Percentiles rank a stretch among this genome's conserved stretches.
Evolutionary conservation across 2,888 invertebrate genomes (phyloP).

Genomic region (Phalera bucephala): DNA sequence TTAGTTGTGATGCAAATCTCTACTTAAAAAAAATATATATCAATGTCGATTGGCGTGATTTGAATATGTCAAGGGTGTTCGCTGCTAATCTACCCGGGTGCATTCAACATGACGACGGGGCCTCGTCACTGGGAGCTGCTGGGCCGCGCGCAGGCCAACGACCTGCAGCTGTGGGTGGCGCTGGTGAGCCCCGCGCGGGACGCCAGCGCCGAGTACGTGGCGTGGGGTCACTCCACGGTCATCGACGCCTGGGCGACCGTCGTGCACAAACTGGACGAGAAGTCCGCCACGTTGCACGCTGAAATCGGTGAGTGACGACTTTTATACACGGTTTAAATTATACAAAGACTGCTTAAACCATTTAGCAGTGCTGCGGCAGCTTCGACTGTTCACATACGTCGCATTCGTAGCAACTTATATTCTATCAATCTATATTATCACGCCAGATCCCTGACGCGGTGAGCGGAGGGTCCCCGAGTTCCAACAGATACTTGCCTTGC

Average conservation of each 20-base stretch:
- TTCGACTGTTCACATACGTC: no score
- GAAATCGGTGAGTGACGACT: conserved; percentile 92
- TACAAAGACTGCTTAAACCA: no score
- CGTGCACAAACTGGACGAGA: conserved; percentile 85
- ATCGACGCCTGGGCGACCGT: conserved; percentile 94
- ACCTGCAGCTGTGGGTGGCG: conserved; percentile 95
- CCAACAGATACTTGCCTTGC: no score
- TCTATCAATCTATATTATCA: no score
- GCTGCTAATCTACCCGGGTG: conserved; percentile 95
- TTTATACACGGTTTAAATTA: no score
- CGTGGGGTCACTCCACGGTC: conserved; percentile 94
- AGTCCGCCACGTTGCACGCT: conserved; percentile 87
- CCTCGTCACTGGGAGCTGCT: conserved; percentile 96
- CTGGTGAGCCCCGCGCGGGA: conserved; percentile 93
- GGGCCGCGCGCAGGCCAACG: conserved; percentile 90
- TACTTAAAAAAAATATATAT: no score
- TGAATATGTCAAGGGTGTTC: conserved; percentile 92
- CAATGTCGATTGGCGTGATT: no score
- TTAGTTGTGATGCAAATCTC: no score
- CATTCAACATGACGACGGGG: conserved; percentile 98
- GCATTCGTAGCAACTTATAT: no score
- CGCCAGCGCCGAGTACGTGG: conserved; percentile 87
- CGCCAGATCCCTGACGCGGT: no score
- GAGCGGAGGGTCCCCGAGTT: no score
- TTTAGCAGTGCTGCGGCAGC: no score